These are phyloP conservation scores for Dynastes tityus DNA, from an alignment of 2,888 invertebrate species.

Conservation along the genomic window DNA sequence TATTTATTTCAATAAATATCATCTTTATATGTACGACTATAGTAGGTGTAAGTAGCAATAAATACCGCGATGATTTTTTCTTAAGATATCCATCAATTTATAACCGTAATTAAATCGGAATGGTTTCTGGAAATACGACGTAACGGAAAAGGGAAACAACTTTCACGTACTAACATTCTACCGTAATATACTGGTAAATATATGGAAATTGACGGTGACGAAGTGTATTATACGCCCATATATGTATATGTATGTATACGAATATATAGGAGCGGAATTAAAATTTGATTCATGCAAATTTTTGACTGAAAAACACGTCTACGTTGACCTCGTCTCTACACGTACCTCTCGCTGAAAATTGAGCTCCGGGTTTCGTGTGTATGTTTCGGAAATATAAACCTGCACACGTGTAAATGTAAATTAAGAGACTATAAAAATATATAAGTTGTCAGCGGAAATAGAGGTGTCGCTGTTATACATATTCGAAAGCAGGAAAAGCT, in stretches of 20 bases:
- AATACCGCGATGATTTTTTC: constrained; percentile 9
- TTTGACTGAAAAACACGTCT: constrained; percentile 30
- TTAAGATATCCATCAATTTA: constrained; percentile 27
- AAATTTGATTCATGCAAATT: constrained; percentile 42
- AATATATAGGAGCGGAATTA: constrained; percentile 12
- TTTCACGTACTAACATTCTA: background rate
- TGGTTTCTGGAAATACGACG: constrained; percentile 16
- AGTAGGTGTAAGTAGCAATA: constrained; percentile 15
- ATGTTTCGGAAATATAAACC: background rate
- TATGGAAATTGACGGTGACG: constrained; percentile 37
- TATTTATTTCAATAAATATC: constrained; percentile 38
- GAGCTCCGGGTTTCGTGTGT: background rate
- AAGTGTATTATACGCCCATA: constrained; percentile 8
- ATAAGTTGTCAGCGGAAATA: constrained; percentile 3
- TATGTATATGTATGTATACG: constrained; percentile 1
- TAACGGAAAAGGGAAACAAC: background rate
- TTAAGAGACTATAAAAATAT: background rate
- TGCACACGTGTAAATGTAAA: constrained; percentile 6
- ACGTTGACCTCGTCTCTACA: background rate
- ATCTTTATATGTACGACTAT: constrained; percentile 12
- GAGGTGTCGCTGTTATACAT: background rate
- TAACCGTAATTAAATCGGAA: constrained; percentile 30
- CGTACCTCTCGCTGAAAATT: background rate
- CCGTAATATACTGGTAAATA: constrained; percentile 25
- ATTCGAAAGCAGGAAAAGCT: background rate